These are phyloP conservation scores for Aquatica leii DNA, from an alignment of 2,888 invertebrate species.

Conservation along the genomic window DNA sequence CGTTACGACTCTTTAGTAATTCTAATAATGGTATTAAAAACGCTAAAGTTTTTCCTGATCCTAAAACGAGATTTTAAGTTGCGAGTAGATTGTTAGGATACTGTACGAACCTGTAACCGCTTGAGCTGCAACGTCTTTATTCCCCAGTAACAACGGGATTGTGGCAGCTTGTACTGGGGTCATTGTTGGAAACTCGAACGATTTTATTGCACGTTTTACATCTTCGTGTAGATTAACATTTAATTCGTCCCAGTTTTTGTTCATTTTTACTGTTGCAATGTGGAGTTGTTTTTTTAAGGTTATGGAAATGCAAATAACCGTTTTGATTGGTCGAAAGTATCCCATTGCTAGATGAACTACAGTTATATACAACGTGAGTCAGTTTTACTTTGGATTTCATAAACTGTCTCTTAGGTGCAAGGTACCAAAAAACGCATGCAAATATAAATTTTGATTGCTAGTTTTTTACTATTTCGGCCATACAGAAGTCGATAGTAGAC, in stretches of 20 bases:
- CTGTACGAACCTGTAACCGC: conserved; percentile 77
- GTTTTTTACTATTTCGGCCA: too few species aligned
- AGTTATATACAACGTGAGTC: too few species aligned
- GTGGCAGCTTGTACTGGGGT: conserved; percentile 82
- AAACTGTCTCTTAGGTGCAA: too few species aligned
- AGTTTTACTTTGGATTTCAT: too few species aligned
- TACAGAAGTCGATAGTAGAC: too few species aligned
- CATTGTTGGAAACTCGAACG: conserved; percentile 65
- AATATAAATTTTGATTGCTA: too few species aligned
- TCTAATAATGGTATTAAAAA: conserved; percentile 93
- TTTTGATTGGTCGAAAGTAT: too few species aligned
- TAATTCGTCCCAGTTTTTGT: conserved; percentile 63
- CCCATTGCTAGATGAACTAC: not conserved
- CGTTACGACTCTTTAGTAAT: conserved; percentile 72
- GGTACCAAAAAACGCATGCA: too few species aligned
- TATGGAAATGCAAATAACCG: too few species aligned
- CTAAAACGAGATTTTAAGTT: conserved; percentile 55
- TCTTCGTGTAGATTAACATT: conserved; percentile 59
- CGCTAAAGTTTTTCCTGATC: conserved; percentile 97
- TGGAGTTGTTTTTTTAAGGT: too few species aligned
- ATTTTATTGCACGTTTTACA: conserved; percentile 61
- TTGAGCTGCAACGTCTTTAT: conserved; percentile 97
- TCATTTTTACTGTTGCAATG: too few species aligned
- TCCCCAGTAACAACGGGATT: conserved; percentile 85
- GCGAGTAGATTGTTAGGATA: not conserved